Evolutionary conservation across 2,797 vertebrate species (phyloP).

Genomic region (Microtus californicus): DNA sequence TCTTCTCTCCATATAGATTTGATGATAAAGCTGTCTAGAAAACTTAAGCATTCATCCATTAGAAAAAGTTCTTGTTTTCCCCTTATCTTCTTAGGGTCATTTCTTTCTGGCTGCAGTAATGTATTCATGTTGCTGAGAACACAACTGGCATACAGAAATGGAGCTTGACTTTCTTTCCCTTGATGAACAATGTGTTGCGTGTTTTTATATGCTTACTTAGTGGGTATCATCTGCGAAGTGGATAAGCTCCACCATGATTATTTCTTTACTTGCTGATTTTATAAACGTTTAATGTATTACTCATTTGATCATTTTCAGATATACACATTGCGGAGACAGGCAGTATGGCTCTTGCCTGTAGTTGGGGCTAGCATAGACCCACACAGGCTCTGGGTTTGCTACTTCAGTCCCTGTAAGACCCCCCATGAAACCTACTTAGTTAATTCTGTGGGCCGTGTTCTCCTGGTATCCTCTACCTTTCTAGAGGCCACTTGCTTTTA

Average conservation of each 20-base stretch:
- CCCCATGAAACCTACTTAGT: no score
- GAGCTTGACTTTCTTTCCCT: neutral
- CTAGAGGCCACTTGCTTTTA: neutral
- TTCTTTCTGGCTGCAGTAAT: neutral
- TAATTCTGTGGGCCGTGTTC: no score
- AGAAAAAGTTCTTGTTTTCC: neutral
- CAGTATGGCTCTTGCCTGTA: no score
- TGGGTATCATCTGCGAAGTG: neutral
- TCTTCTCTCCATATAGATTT: neutral
- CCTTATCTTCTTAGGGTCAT: neutral
- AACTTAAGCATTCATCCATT: neutral
- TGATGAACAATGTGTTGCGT: neutral
- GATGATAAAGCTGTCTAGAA: neutral
- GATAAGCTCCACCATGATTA: neutral
- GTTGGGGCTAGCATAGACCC: no score
- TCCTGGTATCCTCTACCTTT: no score
- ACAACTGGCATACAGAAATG: neutral
- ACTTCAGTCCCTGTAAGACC: no score
- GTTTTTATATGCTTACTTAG: neutral
- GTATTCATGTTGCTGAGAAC: neutral
- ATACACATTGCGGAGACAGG: fast-evolving
- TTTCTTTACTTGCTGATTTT: neutral
- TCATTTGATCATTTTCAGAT: neutral
- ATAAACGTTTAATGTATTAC: neutral
- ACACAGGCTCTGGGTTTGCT: no score